Evolutionary conservation across 2,797 vertebrate genomes (phyloP), one percentile per base, ranked within the genome.

Genomic region (Hapalemur alaotrensis): DNA sequence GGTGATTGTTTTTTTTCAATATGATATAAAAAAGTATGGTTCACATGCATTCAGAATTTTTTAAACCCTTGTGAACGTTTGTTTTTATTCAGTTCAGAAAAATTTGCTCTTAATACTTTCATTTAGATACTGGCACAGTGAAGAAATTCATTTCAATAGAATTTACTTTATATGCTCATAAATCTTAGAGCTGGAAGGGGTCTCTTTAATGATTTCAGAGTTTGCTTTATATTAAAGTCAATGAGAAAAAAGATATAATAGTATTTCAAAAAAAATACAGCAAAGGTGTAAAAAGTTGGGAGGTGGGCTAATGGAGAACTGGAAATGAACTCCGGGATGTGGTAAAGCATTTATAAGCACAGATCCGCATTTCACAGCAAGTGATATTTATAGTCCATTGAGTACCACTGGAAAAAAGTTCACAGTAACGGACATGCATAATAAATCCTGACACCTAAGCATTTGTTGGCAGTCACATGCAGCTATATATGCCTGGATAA

Each of bases 71-170:
- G 35, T 59, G 41, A 75, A 73, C 57, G 10, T 85, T 96, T 1
- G 18, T 72, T 52, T 95, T 91, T 97, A 80, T 65, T 78, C 50
- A 23, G 10, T 88, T 18, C 48, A 32, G 32, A 65, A 38, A 76
- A 63, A 87, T 93, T 97, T 96, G 13, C 2, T 15, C 20, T 93
- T 93, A 95, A 3, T 96, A 30, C 0, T 90, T 96, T 85, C 12
- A 38, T 69, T 96, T 95, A 46, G 2, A 43, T 43, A 61, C 5
- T 35, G 92, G n/a, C 6, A 30, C 63, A 72, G 3, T 69, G 30
- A 91, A 35, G 82, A 5, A 30, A 78, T 92, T 98, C 75, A 89
- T 92, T 91, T 10, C 12, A 73, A 46, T 32, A 12, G 78, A 83
- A 4, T 59, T 63, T 94, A 30, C 63, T 96, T 89, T 52, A 38